Percentiles rank a stretch among this genome's conserved stretches.
phyloP scores from a whole-genome alignment of 2,797 vertebrate species.

The Rhodeus uyekii region DNA sequence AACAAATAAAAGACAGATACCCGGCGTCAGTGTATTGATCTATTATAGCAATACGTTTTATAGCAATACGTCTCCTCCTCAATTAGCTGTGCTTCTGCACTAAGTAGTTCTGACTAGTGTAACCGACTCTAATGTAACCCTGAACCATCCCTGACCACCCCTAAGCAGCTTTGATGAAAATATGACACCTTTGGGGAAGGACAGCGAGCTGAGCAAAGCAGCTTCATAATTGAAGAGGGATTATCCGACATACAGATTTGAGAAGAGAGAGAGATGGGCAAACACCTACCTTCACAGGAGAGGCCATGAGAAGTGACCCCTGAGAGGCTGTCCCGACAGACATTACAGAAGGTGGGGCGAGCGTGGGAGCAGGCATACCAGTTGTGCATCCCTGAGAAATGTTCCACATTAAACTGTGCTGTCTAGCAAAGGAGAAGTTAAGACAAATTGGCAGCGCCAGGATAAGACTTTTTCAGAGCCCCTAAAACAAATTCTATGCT shows the following conservation, averaged over 20 bases:
- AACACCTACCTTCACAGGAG: slow-evolving; percentile 92
- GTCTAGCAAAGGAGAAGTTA: slow-evolving; percentile 89
- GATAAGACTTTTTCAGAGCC: slow-evolving; percentile 64
- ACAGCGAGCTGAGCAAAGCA: slow-evolving; percentile 6
- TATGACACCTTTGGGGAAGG: slow-evolving; percentile 13
- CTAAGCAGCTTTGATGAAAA: slow-evolving; percentile 6
- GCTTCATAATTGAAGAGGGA: slow-evolving; percentile 36
- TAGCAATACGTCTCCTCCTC: not conserved
- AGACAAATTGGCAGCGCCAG: slow-evolving; percentile 79
- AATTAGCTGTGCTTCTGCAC: slow-evolving; percentile 24
- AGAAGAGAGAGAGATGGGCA: not conserved
- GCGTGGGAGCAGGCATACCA: slow-evolving; percentile 99
- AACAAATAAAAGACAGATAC: slow-evolving; percentile 15
- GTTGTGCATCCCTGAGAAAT: slow-evolving; percentile 99
- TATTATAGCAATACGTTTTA: slow-evolving; percentile 1
- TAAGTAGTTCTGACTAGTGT: not conserved
- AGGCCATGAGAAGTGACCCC: slow-evolving; percentile 98
- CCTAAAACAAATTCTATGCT: slow-evolving; percentile 55
- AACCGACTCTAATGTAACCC: not conserved
- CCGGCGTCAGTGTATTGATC: not conserved
- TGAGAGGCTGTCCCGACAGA: slow-evolving; percentile 95
- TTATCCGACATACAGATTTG: not conserved
- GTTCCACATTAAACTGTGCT: slow-evolving; percentile 99
- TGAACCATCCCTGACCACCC: slow-evolving; percentile 14
- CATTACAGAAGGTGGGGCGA: slow-evolving; percentile 98